phyloP scores from a whole-genome alignment of 1,140 invertebrate genomes.

The Drosophila bocqueti region DNA sequence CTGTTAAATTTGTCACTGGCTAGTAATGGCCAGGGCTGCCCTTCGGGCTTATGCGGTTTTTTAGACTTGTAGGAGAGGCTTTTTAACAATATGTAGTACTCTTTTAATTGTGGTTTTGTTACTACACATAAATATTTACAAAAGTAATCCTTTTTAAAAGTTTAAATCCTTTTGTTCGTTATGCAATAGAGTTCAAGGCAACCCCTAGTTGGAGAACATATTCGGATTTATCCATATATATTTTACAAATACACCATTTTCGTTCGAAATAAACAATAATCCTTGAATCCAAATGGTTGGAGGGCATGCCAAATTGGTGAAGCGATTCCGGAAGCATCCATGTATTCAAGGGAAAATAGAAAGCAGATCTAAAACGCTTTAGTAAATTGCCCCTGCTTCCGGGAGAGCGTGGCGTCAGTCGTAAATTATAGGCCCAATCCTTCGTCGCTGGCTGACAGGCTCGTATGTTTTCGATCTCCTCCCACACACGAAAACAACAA shows the following conservation, averaged over 20 bases:
- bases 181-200: background rate
- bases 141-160: no score
- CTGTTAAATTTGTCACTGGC: conserved; percentile 33
- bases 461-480: conserved; percentile 7
- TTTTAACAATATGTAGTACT: no score
- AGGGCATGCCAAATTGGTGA: conserved; percentile 11
- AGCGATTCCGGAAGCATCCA: conserved; percentile 13
- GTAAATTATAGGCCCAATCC: conserved; percentile 51
- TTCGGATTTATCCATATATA: background rate
- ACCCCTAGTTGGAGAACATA: background rate
- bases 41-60: background rate
- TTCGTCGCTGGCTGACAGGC: conserved; percentile 27
- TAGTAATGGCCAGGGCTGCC: conserved; percentile 16
- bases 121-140: background rate
- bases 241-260: background rate
- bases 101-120: background rate
- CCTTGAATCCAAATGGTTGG: background rate
- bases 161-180: background rate
- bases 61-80: background rate
- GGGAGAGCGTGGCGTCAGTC: conserved; percentile 16
- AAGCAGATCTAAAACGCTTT: conserved; percentile 37
- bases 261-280: background rate
- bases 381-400: conserved; percentile 54
- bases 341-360: conserved; percentile 7
- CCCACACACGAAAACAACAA: conserved; percentile 8